Evolutionary conservation across 2,888 invertebrate genomes (phyloP).

Genomic region (Pseudococcus viburni): DNA sequence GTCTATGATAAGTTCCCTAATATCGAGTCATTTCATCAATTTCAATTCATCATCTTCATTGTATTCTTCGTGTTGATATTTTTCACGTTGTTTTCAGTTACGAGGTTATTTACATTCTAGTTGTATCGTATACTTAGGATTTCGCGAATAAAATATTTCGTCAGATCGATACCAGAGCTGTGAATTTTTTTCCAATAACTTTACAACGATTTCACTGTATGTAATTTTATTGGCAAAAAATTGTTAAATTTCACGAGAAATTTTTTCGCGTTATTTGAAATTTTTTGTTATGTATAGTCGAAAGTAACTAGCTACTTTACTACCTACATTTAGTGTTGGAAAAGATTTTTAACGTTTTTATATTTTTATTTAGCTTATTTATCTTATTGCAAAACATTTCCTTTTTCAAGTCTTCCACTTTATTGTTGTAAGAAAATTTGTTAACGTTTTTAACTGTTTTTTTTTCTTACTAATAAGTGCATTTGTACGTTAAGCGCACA

Average conservation of each 20-base stretch:
- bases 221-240: neutral
- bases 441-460: constrained; percentile 42
- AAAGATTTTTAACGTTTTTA: constrained; percentile 32
- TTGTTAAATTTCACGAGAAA: neutral
- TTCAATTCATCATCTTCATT: neutral
- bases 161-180: no score
- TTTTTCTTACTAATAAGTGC: constrained; percentile 14
- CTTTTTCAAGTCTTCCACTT: constrained; percentile 54
- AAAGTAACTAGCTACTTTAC: neutral
- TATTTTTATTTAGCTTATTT: constrained; percentile 43
- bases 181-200: neutral
- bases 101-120: no score
- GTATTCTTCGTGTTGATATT: neutral
- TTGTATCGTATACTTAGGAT: neutral
- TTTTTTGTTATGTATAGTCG: no score
- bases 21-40: neutral
- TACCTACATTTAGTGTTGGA: neutral
- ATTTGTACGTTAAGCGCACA: constrained; percentile 44
- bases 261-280: no score
- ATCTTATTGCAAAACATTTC: constrained; percentile 33
- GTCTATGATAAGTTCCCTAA: neutral
- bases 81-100: neutral
- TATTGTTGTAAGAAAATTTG: constrained; percentile 50
- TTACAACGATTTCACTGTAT: neutral
- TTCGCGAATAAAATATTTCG: neutral